Conservation (phyloP, 2,797 vertebrate genomes). For the Nasua narica region DNA sequence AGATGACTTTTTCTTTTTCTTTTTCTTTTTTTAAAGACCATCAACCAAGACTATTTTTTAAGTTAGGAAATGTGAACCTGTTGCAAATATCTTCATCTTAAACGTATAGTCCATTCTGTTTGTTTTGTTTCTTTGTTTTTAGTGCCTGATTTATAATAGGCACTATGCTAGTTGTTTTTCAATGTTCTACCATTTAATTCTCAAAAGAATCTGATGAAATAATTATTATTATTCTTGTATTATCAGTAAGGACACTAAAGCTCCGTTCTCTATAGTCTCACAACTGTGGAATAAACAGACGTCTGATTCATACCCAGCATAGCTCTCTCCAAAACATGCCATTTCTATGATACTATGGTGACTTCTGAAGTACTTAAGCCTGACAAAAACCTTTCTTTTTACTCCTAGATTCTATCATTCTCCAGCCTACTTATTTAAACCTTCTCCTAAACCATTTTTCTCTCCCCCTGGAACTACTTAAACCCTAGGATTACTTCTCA, state of each 20-base stretch:
- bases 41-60: background rate
- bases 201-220: background rate
- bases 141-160: background rate
- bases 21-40: background rate
- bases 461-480: background rate
- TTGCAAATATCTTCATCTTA: background rate
- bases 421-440: background rate
- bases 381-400: background rate
- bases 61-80: background rate
- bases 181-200: background rate
- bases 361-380: background rate
- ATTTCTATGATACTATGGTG: background rate
- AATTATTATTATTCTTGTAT: background rate
- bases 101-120: background rate
- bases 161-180: background rate
- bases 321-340: accelerated
- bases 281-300: background rate
- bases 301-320: background rate
- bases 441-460: background rate
- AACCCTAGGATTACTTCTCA: background rate
- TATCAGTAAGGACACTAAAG: background rate
- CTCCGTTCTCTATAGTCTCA: background rate
- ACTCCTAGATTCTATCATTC: background rate
- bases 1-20: background rate
- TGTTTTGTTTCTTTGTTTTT: background rate